A percentile compares a stretch with the other conserved stretches of the same genome.
phyloP scores from a whole-genome alignment of 2,113 vertebrate species.

The Progne subis region DNA sequence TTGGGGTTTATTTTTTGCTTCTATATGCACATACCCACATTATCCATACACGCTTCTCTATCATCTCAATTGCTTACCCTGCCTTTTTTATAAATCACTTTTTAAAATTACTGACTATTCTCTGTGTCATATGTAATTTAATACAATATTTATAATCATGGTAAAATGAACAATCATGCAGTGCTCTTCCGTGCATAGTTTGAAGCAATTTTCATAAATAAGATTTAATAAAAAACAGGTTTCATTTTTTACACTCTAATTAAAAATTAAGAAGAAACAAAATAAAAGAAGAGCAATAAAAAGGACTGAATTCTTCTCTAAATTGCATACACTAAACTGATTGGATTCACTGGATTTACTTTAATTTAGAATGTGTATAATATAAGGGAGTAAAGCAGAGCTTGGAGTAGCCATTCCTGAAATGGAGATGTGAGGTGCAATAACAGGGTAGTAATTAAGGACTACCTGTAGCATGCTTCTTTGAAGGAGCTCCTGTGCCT shows the following conservation, averaged over 20 bases:
- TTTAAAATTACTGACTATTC: not conserved
- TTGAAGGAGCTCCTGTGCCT: not conserved
- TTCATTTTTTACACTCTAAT: slow-evolving; percentile 55
- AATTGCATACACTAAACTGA: not conserved
- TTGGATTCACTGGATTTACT: slow-evolving; percentile 2
- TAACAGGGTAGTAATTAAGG: not conserved
- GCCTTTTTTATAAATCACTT: not conserved
- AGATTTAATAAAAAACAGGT: slow-evolving; percentile 51
- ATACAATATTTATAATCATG: slow-evolving; percentile 37
- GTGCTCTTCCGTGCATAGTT: not conserved
- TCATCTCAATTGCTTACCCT: not conserved
- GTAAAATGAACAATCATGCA: not conserved
- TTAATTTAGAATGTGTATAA: not conserved
- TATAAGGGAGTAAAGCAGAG: not conserved
- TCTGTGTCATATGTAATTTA: slow-evolving; percentile 31
- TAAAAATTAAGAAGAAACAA: slow-evolving; percentile 47
- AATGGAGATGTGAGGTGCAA: not conserved
- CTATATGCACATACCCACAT: not conserved
- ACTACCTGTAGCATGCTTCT: not conserved
- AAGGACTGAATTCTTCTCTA: not conserved
- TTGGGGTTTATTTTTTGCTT: not conserved
- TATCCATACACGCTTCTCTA: not conserved
- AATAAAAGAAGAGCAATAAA: slow-evolving; percentile 1
- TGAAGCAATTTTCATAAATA: slow-evolving; percentile 61
- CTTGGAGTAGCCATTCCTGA: not conserved